Evolutionary conservation across 1,140 invertebrate species (phyloP), one percentile per base, ranked within the genome.

Genomic region (Pentalonia nigronervosa): DNA sequence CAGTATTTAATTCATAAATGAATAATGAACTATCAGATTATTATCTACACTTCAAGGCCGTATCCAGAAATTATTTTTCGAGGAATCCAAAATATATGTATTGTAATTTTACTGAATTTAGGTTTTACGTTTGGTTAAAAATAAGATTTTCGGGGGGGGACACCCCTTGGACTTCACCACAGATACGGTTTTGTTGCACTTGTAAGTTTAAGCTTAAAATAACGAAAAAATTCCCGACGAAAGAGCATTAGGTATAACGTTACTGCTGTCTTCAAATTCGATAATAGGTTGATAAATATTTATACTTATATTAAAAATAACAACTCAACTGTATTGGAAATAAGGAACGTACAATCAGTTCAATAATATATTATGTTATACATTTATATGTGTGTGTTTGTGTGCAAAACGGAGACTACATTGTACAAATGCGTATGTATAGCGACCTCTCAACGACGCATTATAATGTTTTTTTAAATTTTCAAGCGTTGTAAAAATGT

Each of bases 401-500:
- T 30, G 60, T 76, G 14, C n/a, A 76, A 76, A 3, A 14, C 60
- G 8, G 60, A 76, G 30, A 14, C 60, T 76, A n/a, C 60, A 17
- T 17, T n/a, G 60, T 17, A n/a, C 30, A 14, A 7, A 76, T n/a
- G 60, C 30, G 30, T 67, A 14, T 30, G 60, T 14, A n/a, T 30
- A 60, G n/a, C n/a, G 60, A 17, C 14, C 30, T 17, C 14, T 76
- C n/a, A 14, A 76, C 60, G 60, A n/a, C 60, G 25, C 56, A 7
- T 36, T 34, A 83, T 83, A 34, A 83, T 83, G 36, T 83, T 83
- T 83, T 83, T 83, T 83, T 36, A 81, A 81, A 81, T 83, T 83
- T 36, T 7, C 81, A 36, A 36, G 21, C 81, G 14, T 76, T 34
- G 30, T 76, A n/a, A 76, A 76, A n/a, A 41, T 23, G 14, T 67